A percentile compares a stretch with the other conserved stretches of the same genome.
These are phyloP conservation scores for Helicorthomorpha holstii DNA, from an alignment of 1,140 invertebrate species.

Conservation along the genomic window DNA sequence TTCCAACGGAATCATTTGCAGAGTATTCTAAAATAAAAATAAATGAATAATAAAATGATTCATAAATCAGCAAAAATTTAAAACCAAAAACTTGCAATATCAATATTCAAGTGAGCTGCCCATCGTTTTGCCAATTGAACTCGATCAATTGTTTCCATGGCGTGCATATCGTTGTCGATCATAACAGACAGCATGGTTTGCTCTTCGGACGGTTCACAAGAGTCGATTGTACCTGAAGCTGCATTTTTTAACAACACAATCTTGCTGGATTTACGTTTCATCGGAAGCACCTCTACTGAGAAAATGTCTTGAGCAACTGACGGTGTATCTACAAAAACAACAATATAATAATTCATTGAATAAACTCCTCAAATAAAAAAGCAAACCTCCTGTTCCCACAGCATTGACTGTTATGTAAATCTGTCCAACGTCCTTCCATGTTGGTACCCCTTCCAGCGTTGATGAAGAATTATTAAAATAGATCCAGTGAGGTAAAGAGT, in stretches of 20 bases:
- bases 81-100: background rate
- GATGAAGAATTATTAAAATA: conserved; percentile 22
- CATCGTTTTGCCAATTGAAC: conserved; percentile 18
- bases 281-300: conserved; percentile 34
- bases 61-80: conserved; percentile 5
- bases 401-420: conserved; percentile 33
- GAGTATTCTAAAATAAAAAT: conserved; percentile 17
- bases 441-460: conserved; percentile 37
- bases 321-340: conserved; percentile 16
- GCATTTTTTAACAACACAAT: conserved; percentile 4
- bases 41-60: conserved; percentile 1
- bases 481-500: conserved; percentile 25
- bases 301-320: conserved; percentile 31
- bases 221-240: conserved; percentile 6
- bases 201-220: conserved; percentile 19
- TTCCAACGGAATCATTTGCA: conserved; percentile 28
- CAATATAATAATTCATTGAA: background rate
- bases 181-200: conserved; percentile 23
- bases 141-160: conserved; percentile 14
- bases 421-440: conserved; percentile 33
- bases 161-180: conserved; percentile 21
- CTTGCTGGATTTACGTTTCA: conserved; percentile 7
- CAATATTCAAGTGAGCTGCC: conserved; percentile 8
- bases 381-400: conserved; percentile 15
- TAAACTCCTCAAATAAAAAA: background rate